Percentiles rank a stretch among this genome's conserved stretches.
Conservation (phyloP, 2,888 invertebrate species). For the Acleris holmiana region DNA sequence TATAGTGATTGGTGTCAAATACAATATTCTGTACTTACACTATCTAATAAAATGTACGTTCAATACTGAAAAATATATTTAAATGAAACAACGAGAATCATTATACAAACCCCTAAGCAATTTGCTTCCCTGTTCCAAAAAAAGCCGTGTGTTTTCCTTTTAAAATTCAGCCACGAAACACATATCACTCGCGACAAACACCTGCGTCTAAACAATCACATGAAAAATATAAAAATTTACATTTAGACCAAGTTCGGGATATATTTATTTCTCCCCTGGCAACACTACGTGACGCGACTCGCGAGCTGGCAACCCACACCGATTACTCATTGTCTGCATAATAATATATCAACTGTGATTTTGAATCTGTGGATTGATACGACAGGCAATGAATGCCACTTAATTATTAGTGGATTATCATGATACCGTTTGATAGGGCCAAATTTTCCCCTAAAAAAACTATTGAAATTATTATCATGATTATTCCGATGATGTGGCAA, state of each 20-base stretch:
- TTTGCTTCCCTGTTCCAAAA: conserved; percentile 6
- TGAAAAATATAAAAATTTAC: conserved; percentile 30
- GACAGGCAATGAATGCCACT: too few relatives aligned
- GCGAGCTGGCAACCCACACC: conserved; percentile 18
- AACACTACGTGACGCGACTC: conserved; percentile 38
- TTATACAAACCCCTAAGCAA: too few relatives aligned
- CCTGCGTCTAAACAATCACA: conserved; percentile 34
- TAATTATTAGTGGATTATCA: too few relatives aligned
- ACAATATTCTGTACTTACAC: too few relatives aligned
- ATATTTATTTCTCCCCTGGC: conserved; percentile 39
- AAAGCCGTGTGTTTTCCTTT: background rate
- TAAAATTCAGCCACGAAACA: conserved; percentile 11
- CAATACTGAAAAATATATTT: too few relatives aligned
- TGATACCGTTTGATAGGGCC: too few relatives aligned
- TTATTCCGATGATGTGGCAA: too few relatives aligned
- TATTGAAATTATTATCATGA: too few relatives aligned
- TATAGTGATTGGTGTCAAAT: too few relatives aligned
- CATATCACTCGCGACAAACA: conserved; percentile 11
- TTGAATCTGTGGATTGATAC: conserved; percentile 6
- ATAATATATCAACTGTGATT: conserved; percentile 22
- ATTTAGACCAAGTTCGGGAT: conserved; percentile 29
- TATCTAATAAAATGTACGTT: too few relatives aligned
- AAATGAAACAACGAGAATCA: too few relatives aligned
- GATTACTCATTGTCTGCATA: conserved; percentile 33
- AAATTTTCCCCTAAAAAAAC: too few relatives aligned